Evolutionary conservation across 2,888 invertebrate genomes (phyloP).

Genomic region (Euclidia mi): DNA sequence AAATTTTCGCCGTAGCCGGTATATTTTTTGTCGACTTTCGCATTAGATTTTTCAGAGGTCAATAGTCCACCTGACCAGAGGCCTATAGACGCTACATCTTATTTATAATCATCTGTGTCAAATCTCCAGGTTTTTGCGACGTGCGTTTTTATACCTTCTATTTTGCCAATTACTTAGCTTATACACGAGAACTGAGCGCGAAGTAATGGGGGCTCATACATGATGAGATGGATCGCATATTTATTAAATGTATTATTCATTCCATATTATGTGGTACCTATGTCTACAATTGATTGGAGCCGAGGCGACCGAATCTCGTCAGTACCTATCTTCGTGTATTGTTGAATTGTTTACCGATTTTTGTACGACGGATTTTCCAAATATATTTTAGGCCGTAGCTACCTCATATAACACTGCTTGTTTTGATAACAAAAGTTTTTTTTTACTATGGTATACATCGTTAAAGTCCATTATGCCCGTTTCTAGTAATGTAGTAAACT

Average conservation of each 20-base stretch:
- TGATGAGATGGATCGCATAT: slow-evolving; percentile 62
- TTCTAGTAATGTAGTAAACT: neutral
- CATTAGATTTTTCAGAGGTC: no score
- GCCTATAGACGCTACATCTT: no score
- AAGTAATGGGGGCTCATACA: slow-evolving; percentile 60
- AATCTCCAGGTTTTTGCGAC: slow-evolving; percentile 27
- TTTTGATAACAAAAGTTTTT: no score
- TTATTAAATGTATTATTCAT: slow-evolving; percentile 73
- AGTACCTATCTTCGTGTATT: slow-evolving; percentile 1
- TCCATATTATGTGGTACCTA: slow-evolving; percentile 43
- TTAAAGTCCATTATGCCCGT: no score
- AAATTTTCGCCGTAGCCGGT: no score
- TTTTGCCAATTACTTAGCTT: slow-evolving; percentile 46
- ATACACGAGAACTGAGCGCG: slow-evolving; percentile 45
- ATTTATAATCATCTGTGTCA: slow-evolving; percentile 22
- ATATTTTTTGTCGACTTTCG: no score
- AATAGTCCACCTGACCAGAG: no score
- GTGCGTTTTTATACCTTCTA: slow-evolving; percentile 32
- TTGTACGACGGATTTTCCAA: slow-evolving; percentile 3
- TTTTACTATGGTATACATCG: no score
- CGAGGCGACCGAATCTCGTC: slow-evolving; percentile 16
- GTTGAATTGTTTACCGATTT: slow-evolving; percentile 9
- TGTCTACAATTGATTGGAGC: slow-evolving; percentile 52
- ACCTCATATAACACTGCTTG: no score
- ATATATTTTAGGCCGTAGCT: no score